These are phyloP conservation scores for Littorina saxatilis DNA, from an alignment of 1,140 invertebrate genomes.

Conservation along the genomic window DNA sequence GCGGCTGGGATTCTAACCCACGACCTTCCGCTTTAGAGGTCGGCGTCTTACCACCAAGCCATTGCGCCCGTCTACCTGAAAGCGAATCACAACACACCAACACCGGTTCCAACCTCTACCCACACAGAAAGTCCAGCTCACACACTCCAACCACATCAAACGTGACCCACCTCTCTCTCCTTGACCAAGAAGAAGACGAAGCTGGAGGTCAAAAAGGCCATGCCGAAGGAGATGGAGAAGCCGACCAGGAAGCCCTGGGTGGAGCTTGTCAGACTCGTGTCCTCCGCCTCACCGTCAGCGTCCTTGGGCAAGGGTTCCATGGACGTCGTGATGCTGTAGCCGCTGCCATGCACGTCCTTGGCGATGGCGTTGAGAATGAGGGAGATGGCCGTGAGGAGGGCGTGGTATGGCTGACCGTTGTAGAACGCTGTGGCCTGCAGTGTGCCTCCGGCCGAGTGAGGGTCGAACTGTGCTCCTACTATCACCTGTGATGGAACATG, in stretches of 20 bases:
- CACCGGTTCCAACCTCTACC: no score
- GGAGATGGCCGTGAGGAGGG: conserved; percentile 80
- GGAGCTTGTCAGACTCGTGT: conserved; percentile 9
- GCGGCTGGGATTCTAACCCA: no score
- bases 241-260: conserved; percentile 48
- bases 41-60: no score
- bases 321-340: conserved; percentile 41
- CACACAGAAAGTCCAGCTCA: no score
- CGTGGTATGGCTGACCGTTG: conserved; percentile 81
- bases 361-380: conserved; percentile 78
- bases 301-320: conserved; percentile 57
- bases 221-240: conserved; percentile 46
- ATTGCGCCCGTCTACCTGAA: no score
- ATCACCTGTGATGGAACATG: conserved; percentile 53
- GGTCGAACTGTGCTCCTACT: conserved; percentile 57
- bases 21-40: no score
- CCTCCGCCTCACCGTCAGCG: conserved; percentile 43
- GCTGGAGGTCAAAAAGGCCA: conserved; percentile 69
- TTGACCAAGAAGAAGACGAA: conserved; percentile 71
- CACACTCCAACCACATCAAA: no score
- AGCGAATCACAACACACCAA: no score
- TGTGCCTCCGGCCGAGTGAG: neutral
- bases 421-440: conserved; percentile 67
- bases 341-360: conserved; percentile 58
- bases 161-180: conserved; percentile 61